Percentiles rank a stretch among this genome's conserved stretches.
Conservation (phyloP, 2,113 vertebrate species). For the Rana temporaria region DNA sequence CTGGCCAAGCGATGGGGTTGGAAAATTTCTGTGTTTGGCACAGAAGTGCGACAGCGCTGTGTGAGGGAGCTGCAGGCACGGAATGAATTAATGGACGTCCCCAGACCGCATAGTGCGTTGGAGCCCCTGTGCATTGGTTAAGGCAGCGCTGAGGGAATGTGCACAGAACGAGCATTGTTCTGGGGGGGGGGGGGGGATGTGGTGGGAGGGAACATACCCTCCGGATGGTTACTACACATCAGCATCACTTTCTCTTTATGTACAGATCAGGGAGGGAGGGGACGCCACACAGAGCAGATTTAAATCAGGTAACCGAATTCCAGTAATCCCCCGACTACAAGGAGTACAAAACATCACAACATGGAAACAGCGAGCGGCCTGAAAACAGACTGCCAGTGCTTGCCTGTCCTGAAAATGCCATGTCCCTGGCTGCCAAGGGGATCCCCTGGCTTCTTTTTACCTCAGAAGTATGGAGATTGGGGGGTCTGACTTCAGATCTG, state of each 20-base stretch:
- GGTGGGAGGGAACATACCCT: not conserved
- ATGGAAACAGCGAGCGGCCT: no score
- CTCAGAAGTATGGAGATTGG: no score
- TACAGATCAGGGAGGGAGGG: not conserved
- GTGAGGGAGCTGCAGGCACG: slow-evolving; percentile 33
- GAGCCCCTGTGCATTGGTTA: not conserved
- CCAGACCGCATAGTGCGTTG: slow-evolving; percentile 25
- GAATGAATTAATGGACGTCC: slow-evolving; percentile 47
- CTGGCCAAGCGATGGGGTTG: slow-evolving; percentile 29
- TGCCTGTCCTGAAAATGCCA: no score
- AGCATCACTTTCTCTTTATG: not conserved
- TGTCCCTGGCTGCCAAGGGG: no score
- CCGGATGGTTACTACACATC: not conserved
- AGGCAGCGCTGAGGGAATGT: slow-evolving; percentile 17
- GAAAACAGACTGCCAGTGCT: no score
- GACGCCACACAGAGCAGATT: no score
- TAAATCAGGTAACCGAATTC: no score
- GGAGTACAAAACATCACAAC: no score
- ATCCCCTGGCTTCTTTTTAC: no score
- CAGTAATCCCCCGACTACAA: no score
- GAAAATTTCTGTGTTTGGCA: slow-evolving; percentile 50
- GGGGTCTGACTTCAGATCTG: no score
- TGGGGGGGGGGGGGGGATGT: not conserved
- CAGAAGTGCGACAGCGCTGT: slow-evolving; percentile 4
- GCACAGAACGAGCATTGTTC: slow-evolving; percentile 48